phyloP scores from a whole-genome alignment of 1,140 invertebrate genomes.

The Oncopodura yosiiana region DNA sequence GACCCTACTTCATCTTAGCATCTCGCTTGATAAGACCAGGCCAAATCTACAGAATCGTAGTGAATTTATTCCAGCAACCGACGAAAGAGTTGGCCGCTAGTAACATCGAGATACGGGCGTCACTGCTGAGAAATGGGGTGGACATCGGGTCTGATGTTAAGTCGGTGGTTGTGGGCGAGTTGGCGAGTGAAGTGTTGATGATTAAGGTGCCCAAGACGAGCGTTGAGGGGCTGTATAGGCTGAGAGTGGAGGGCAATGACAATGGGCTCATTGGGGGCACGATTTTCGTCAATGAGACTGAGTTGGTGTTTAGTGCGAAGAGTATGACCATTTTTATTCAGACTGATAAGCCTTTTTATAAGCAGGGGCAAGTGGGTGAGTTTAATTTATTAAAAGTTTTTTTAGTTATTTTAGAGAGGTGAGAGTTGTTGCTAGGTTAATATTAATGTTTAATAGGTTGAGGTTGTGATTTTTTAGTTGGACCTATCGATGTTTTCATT shows the following conservation, averaged over 20 bases:
- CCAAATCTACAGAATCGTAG: slow-evolving; percentile 71
- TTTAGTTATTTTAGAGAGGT: background rate
- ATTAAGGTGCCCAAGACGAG: slow-evolving; percentile 75
- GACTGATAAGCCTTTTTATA: slow-evolving; percentile 89
- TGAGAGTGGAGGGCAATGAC: slow-evolving; percentile 79
- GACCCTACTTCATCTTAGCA: slow-evolving; percentile 77
- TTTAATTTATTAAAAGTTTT: background rate
- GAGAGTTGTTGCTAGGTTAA: slow-evolving; percentile 1
- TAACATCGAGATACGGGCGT: slow-evolving; percentile 53
- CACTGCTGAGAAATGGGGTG: slow-evolving; percentile 75
- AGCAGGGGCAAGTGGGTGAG: slow-evolving; percentile 75
- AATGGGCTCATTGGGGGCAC: slow-evolving; percentile 70
- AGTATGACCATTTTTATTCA: slow-evolving; percentile 94
- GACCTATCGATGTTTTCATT: too few relatives aligned
- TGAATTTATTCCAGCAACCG: slow-evolving; percentile 61
- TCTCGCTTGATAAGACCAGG: slow-evolving; percentile 74
- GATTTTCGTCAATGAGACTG: slow-evolving; percentile 63
- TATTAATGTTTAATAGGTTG: slow-evolving; percentile 10
- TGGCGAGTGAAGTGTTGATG: slow-evolving; percentile 70
- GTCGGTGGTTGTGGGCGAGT: too few relatives aligned
- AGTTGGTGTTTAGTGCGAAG: slow-evolving; percentile 67
- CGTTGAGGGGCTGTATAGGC: slow-evolving; percentile 66
- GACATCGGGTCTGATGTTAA: slow-evolving; percentile 67
- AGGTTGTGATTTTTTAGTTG: too few relatives aligned
- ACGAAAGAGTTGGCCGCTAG: slow-evolving; percentile 48